Percentiles rank a stretch among this genome's conserved stretches.
These are phyloP conservation scores for Strigamia maritima DNA, from an alignment of 2,888 invertebrate genomes.

Conservation along the genomic window DNA sequence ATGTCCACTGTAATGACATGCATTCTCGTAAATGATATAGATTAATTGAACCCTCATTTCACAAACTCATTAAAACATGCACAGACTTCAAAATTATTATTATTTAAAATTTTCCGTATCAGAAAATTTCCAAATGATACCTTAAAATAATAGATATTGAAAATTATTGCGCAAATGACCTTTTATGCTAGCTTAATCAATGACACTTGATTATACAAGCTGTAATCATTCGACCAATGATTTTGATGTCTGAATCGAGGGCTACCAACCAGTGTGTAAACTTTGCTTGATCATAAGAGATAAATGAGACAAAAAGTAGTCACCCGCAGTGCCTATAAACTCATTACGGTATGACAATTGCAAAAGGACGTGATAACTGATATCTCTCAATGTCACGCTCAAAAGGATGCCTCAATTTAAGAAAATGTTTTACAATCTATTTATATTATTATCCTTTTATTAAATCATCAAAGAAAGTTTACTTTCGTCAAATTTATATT, in stretches of 20 bases:
- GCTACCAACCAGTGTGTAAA: neutral
- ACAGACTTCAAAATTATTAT: neutral
- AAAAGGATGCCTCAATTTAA: conserved; percentile 35
- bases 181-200: neutral
- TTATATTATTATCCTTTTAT: neutral
- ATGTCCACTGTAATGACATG: conserved; percentile 18
- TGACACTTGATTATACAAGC: neutral
- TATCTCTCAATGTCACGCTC: neutral
- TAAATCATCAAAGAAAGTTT: neutral
- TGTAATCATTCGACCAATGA: conserved; percentile 13
- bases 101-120: neutral
- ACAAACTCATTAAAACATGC: conserved; percentile 18
- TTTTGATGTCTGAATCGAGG: neutral
- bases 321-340: neutral
- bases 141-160: neutral
- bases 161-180: conserved; percentile 4
- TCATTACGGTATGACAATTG: neutral
- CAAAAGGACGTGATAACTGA: neutral
- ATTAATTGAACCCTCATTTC: conserved; percentile 7
- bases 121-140: neutral
- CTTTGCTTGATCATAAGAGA: neutral
- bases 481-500: too few species aligned
- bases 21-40: neutral
- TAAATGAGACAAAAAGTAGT: neutral
- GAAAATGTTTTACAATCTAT: neutral